Base-by-base conservation (phyloP, 2,797 vertebrate genomes). In the Amblyraja radiata region DNA sequence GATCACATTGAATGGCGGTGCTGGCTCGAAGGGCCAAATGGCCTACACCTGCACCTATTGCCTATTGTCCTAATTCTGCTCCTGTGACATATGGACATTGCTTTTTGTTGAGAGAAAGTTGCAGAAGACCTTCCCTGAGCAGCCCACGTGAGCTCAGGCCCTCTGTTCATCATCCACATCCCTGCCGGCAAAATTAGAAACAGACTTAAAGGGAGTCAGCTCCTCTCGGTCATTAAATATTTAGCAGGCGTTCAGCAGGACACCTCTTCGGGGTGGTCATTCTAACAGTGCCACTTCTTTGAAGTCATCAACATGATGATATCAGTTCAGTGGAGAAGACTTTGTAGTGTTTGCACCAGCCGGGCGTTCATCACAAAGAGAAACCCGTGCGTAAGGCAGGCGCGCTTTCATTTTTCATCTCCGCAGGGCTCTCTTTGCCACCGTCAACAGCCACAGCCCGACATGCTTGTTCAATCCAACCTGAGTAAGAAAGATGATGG, bases 161-260 rank as follows among this genome's bases (percentile, higher is more conserved):
- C 32, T 32, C 32, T 32, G 32, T 32, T 58, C 46, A 28, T 23
- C 46, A 83, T 5, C 83, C 5, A 16, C 61, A 61, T 18, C 46
- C n/a, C 5, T 18, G n/a, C 84, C 58, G 32, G n/a, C 68, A 63
- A 36, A 63, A 88, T 36, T 68, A n/a, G 84, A 65, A 88, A n/a
- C 16, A 23, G 68, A n/a, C 84, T 36, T 6, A 88, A 88, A 88
- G 83, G 58, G 61, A 88, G n/a, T 68, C 63, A 36, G 81, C 54
- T 84, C 81, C 61, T 84, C 81, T n/a, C 81, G 10, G 6, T 84
- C 81, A 61, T 84, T 84, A 84, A 84, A 61, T 61, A 84, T 84
- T 88, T 65, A 68, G 68, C 63, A 10, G 61, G 61, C 28, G n/a
- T 88, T 65, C 84, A 88, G 63, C n/a, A 68, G 84, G 63, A 46